Base-by-base conservation (phyloP, 2,797 vertebrate genomes). In the Anniella stebbinsi region DNA sequence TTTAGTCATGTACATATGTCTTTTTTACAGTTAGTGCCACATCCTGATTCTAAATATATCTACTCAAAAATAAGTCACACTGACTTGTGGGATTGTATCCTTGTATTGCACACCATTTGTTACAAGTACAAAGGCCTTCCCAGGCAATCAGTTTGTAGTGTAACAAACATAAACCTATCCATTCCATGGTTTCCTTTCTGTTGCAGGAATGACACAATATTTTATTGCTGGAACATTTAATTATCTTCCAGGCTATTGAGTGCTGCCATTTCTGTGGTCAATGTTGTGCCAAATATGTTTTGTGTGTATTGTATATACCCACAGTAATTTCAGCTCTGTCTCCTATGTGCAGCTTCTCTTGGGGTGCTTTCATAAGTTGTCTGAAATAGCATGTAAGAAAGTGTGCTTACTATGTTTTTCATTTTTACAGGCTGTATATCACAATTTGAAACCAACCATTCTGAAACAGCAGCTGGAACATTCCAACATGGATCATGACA, bases 381-480 rank as follows among this genome's bases (percentile, higher is more conserved):
- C 33, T 73, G 25, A 72, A 25, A 33, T 28, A 78, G 33, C 9
- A 78, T 76, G 63, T 80, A 63, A 13, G 23, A 45, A 86, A 82
- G 0, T 21, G 25, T 48, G 12, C 36, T 48, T 28, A 38, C 2
- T 67, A 3, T 30, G 6, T 89, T 4, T 89, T 88, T 90, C 92
- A 91, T 3, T 28, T 87, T 87, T 89, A 70, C 87, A 99, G 99
- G 98, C 98, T 3, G 98, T 98, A 21, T 99, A 99, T 96, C 98
- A 99, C 94, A 98, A 97, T n/a, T 95, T 99, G 92, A 99, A 99
- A 94, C 98, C 98, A 0, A 93, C 96, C 0, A 96, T 97, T 67
- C 95, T 99, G 92, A 98, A 98, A 90, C 99, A 99, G 91, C 98
- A 99, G 73, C 96, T 99, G 77, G 98, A 99, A 91, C 97, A 89